Evolutionary conservation across 1,140 invertebrate species (phyloP).

Genomic region (Diabrotica virgifera): DNA sequence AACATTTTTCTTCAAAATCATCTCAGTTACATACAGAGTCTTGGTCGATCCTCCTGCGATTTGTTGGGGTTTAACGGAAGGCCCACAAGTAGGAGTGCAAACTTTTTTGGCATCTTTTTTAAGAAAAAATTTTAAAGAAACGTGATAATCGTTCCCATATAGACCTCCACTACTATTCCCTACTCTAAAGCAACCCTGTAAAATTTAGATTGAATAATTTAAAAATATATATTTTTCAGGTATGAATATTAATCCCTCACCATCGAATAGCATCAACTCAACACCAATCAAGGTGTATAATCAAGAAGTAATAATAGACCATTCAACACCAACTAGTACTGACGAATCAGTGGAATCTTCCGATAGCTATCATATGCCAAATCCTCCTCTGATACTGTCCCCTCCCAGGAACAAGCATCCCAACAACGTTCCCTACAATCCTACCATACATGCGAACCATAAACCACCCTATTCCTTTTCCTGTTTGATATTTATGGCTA

Average conservation of each 20-base stretch:
- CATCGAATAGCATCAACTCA: slow-evolving; percentile 41
- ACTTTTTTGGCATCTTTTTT: no score
- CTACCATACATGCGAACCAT: slow-evolving; percentile 75
- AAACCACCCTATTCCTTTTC: slow-evolving; percentile 95
- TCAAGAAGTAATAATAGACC: slow-evolving; percentile 33
- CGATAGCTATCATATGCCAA: slow-evolving; percentile 12
- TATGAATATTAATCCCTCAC: slow-evolving; percentile 47
- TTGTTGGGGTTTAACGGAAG: no score
- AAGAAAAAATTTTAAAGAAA: no score
- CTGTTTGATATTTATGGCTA: slow-evolving; percentile 96
- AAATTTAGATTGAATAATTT: no score
- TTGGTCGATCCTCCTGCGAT: no score
- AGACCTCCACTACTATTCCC: no score
- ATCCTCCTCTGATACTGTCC: background rate
- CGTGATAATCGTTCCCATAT: no score
- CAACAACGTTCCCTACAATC: slow-evolving; percentile 71
- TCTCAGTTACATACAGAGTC: no score
- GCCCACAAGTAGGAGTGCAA: no score
- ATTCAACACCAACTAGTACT: slow-evolving; percentile 47
- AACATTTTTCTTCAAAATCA: no score
- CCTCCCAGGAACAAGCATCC: slow-evolving; percentile 57
- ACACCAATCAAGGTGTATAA: slow-evolving; percentile 39
- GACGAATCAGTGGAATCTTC: slow-evolving; percentile 48
- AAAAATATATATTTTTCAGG: slow-evolving; percentile 24
- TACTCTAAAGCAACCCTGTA: no score